Evolutionary conservation across 2,113 vertebrate species (phyloP), one percentile per base, ranked within the genome.

Genomic region (Theristicus caerulescens): DNA sequence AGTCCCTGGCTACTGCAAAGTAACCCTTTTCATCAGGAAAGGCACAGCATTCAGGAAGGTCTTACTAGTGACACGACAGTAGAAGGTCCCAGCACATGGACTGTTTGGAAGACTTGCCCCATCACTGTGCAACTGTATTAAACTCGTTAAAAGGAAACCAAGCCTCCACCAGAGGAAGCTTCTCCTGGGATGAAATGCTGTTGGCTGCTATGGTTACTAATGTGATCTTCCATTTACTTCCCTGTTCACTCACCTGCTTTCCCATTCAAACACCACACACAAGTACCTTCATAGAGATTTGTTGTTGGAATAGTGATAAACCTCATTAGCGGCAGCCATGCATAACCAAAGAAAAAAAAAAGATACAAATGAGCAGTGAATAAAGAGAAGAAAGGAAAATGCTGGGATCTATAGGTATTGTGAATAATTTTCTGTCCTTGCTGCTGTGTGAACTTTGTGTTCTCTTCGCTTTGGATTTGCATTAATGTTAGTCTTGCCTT

Each of bases 141-240:
- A 82, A 77, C 44, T 94, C 84, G 40, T 89, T 61, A 58, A 61
- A 57, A 62, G 49, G 20, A 65, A 95, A 58, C 79, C 9, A 58
- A 82, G 36, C 70, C 61, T 94, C 57, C 40, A 40, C 22, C 40
- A 72, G 62, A 49, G 17, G 32, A 87, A 73, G 62, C 61, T 95
- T 91, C 84, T 96, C 67, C 80, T 73, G 81, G 84, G 66, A 84
- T 54, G 64, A 90, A 72, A 79, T 76, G 73, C 70, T 91, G 69
- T 82, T 93, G 91, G 94, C 94, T 94, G 83, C 96, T 91, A 94
- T 95, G 97, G 93, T 92, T 95, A 94, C 94, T 96, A 91, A 94
- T 86, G 93, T 93, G 77, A 80, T 86, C 62, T 82, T 82, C 76
- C 81, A 32, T 89, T 91, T 91, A 47, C 59, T 87, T 79, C 38